A percentile compares a stretch with the other conserved stretches of the same genome.
phyloP scores from a whole-genome alignment of 2,888 invertebrate genomes.

The Cordilura impudica region DNA sequence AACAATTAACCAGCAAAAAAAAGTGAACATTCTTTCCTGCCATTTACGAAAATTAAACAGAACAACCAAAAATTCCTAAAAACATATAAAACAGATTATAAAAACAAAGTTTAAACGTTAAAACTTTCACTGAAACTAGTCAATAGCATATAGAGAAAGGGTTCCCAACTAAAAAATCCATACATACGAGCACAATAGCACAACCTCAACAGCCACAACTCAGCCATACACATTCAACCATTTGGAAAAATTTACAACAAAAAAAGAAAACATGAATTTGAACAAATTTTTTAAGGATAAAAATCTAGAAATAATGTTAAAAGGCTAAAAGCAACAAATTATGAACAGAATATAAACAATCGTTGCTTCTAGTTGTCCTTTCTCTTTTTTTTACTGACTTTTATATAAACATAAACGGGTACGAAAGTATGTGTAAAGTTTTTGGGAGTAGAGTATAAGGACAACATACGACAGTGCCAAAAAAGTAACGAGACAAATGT shows the following conservation, averaged over 20 bases:
- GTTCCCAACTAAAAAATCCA: background rate
- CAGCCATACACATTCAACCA: background rate
- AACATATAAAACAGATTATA: constrained; percentile 60
- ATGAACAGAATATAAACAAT: constrained; percentile 1
- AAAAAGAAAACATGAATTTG: constrained; percentile 20
- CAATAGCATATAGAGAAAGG: background rate
- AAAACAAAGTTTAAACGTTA: constrained; percentile 60
- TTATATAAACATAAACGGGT: background rate
- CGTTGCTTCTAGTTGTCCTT: background rate
- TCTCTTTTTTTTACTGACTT: background rate
- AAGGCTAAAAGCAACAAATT: constrained; percentile 47
- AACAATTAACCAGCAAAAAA: constrained; percentile 11
- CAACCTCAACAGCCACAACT: background rate
- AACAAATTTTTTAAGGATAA: constrained; percentile 42
- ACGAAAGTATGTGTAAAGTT: background rate
- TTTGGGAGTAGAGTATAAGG: background rate
- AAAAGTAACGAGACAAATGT: background rate
- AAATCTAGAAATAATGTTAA: constrained; percentile 26
- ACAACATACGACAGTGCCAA: background rate
- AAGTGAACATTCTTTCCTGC: constrained; percentile 32
- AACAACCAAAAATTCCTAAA: constrained; percentile 38
- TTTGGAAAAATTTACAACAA: background rate
- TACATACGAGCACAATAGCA: background rate
- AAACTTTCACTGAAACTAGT: constrained; percentile 49
- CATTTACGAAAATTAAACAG: background rate